A percentile compares a stretch with the other conserved stretches of the same genome.
phyloP scores from a whole-genome alignment of 2,113 vertebrate genomes.

The Struthio camelus region DNA sequence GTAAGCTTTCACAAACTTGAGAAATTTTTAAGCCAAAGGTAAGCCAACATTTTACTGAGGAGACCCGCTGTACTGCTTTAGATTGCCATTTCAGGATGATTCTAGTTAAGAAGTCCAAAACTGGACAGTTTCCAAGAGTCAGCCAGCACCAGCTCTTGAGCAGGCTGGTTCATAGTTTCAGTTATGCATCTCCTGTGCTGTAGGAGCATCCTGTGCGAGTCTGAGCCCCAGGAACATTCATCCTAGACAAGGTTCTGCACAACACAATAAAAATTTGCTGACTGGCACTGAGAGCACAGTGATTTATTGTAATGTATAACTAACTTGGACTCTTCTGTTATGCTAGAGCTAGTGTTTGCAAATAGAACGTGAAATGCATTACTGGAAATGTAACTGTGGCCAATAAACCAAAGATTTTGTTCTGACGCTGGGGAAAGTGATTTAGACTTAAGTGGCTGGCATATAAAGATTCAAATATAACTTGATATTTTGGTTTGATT shows the following conservation, averaged over 20 bases:
- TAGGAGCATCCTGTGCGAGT: fast-evolving
- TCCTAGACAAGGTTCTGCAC: background rate
- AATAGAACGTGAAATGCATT: background rate
- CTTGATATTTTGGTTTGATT: background rate
- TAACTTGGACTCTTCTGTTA: background rate
- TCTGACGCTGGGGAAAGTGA: background rate
- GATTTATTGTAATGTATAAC: too few species aligned
- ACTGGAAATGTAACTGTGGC: background rate
- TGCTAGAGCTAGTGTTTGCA: background rate
- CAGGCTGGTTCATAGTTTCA: background rate
- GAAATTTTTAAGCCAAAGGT: fast-evolving
- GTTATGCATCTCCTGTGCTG: too few species aligned
- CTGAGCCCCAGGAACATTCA: background rate
- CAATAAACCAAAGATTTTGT: background rate
- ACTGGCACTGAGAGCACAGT: background rate
- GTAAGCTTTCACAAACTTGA: background rate
- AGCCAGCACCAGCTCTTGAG: background rate
- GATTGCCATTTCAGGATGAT: background rate
- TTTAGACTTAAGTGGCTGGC: background rate
- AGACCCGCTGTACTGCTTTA: background rate
- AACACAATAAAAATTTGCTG: background rate
- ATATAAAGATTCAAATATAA: background rate
- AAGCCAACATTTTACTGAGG: background rate
- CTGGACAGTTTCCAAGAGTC: background rate
- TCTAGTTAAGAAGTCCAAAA: fast-evolving